Evolutionary conservation across 2,888 invertebrate genomes (phyloP).

Genomic region (Sialis fuliginosa): DNA sequence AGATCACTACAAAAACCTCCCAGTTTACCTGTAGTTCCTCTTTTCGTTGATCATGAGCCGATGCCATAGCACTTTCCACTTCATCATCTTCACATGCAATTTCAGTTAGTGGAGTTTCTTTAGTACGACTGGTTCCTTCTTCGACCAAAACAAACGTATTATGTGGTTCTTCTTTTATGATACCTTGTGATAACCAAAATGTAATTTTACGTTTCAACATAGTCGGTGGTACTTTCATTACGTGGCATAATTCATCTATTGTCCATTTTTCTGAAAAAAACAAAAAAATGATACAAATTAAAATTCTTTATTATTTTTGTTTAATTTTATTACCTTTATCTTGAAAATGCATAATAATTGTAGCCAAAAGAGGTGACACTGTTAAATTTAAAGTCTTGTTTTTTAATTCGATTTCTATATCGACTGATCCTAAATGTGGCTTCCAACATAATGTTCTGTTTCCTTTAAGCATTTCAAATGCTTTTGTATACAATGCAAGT

Average conservation of each 20-base stretch:
- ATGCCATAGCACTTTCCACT: conserved; percentile 85
- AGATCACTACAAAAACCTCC: too few species aligned
- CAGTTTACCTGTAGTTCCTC: conserved; percentile 66
- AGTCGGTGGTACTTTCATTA: conserved; percentile 76
- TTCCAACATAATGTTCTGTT: conserved; percentile 90
- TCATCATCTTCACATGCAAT: conserved; percentile 75
- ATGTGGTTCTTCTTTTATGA: conserved; percentile 56
- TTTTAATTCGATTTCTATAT: conserved; percentile 76
- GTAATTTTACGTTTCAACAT: conserved; percentile 71
- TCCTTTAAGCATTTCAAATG: conserved; percentile 79
- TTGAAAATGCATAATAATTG: conserved; percentile 86
- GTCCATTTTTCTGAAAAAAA: conserved; percentile 53
- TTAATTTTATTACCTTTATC: conserved; percentile 42
- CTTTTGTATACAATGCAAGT: conserved; percentile 71
- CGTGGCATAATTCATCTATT: conserved; percentile 66
- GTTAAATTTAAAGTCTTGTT: conserved; percentile 56
- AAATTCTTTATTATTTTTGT: neutral
- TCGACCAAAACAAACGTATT: conserved; percentile 62
- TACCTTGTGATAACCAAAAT: conserved; percentile 88
- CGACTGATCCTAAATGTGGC: conserved; percentile 80
- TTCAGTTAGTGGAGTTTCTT: conserved; percentile 36
- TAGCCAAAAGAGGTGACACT: conserved; percentile 86
- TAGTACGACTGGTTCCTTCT: conserved; percentile 35
- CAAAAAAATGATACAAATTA: neutral
- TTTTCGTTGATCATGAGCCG: conserved; percentile 83